Evolutionary conservation across 1,140 invertebrate genomes (phyloP).

Genomic region (Venturia canescens): DNA sequence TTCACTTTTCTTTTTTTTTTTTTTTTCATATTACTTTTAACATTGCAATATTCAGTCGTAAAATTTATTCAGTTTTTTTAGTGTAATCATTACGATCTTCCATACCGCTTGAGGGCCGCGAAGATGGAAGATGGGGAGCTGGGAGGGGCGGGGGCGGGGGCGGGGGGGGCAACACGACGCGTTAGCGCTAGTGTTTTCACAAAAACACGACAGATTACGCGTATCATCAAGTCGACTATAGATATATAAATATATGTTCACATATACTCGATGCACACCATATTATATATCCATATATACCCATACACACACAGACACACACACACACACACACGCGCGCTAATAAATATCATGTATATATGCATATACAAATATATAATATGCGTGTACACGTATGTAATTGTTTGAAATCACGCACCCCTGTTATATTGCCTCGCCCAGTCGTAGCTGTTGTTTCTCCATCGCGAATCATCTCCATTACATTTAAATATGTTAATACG

Average conservation of each 20-base stretch:
- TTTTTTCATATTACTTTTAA: constrained; percentile 54
- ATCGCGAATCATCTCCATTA: neutral
- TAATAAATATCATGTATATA: neutral
- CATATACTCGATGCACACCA: constrained; percentile 44
- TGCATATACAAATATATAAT: constrained; percentile 38
- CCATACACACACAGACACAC: neutral
- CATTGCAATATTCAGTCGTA: constrained; percentile 55
- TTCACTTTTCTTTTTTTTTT: constrained; percentile 30
- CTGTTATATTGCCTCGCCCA: neutral
- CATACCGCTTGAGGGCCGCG: neutral
- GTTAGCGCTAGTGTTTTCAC: constrained; percentile 1
- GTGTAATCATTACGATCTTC: neutral
- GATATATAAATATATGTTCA: constrained; percentile 46
- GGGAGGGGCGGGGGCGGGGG: neutral
- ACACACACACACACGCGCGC: too few relatives aligned
- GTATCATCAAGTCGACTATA: constrained; percentile 31
- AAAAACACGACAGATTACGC: constrained; percentile 19
- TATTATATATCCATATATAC: constrained; percentile 35
- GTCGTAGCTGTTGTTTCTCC: constrained; percentile 12
- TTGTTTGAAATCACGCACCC: constrained; percentile 12
- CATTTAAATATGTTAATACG: constrained; percentile 33
- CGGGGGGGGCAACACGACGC: constrained; percentile 9
- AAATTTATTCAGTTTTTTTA: constrained; percentile 38
- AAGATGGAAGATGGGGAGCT: too few relatives aligned
- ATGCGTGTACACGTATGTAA: neutral